Evolutionary conservation across 2,113 vertebrate species (phyloP).

Genomic region (Australoheros scitulus): DNA sequence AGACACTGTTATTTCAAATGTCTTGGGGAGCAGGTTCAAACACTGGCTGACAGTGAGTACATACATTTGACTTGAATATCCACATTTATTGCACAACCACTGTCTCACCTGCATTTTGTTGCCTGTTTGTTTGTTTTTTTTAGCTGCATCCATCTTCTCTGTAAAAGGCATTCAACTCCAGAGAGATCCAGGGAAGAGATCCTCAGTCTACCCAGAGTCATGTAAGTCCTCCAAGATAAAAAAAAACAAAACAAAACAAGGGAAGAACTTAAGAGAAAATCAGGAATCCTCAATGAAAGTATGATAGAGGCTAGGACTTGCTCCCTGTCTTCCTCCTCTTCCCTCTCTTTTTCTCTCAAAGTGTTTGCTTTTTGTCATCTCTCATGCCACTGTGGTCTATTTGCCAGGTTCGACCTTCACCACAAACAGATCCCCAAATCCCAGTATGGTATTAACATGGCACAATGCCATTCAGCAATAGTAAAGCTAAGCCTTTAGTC

Average conservation of each 20-base stretch:
- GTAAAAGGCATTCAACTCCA: slow-evolving; percentile 83
- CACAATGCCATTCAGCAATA: neutral
- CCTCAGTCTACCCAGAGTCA: slow-evolving; percentile 75
- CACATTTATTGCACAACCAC: neutral
- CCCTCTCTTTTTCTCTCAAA: slow-evolving; percentile 13
- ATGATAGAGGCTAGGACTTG: slow-evolving; percentile 21
- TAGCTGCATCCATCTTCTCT: slow-evolving; percentile 83
- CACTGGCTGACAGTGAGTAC: slow-evolving; percentile 80
- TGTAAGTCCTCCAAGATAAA: slow-evolving; percentile 68
- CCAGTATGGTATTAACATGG: neutral
- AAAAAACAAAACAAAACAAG: neutral
- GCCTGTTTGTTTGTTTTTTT: slow-evolving; percentile 13
- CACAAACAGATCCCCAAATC: neutral
- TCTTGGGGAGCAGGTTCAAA: slow-evolving; percentile 79
- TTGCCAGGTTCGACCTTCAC: neutral
- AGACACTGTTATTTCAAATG: slow-evolving; percentile 78
- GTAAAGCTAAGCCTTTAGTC: neutral
- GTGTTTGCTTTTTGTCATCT: slow-evolving; percentile 44
- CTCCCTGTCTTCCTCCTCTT: slow-evolving; percentile 39
- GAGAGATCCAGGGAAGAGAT: slow-evolving; percentile 83
- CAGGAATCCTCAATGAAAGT: neutral
- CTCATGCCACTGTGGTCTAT: slow-evolving; percentile 39
- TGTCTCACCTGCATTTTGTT: neutral
- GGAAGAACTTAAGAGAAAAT: neutral
- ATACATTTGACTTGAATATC: neutral